Conservation (phyloP, 1,140 invertebrate species). For the Cydia splendana region DNA sequence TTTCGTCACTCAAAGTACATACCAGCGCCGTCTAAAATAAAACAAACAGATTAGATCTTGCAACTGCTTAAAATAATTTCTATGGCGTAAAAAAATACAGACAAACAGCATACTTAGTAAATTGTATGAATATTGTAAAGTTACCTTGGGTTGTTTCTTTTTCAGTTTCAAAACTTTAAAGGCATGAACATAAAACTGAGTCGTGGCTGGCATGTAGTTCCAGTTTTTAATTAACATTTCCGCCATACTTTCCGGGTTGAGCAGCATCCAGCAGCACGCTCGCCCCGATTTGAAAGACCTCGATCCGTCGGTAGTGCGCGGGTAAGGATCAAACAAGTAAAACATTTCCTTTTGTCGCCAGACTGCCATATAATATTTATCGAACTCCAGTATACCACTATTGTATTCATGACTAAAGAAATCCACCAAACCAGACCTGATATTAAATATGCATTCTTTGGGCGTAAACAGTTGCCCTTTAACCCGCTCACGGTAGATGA, state of each 20-base stretch:
- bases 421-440: slow-evolving; percentile 63
- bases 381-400: slow-evolving; percentile 77
- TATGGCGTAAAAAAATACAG: too few species aligned
- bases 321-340: slow-evolving; percentile 80
- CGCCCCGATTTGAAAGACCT: slow-evolving; percentile 65
- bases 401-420: slow-evolving; percentile 76
- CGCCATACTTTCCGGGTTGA: slow-evolving; percentile 73
- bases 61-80: too few species aligned
- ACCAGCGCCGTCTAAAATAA: slow-evolving; percentile 68
- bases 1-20: slow-evolving; percentile 71
- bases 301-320: slow-evolving; percentile 70
- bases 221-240: slow-evolving; percentile 73
- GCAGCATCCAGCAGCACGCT: slow-evolving; percentile 78
- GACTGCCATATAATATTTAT: slow-evolving; percentile 71
- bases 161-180: slow-evolving; percentile 77
- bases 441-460: slow-evolving; percentile 73
- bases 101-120: too few species aligned
- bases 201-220: slow-evolving; percentile 73
- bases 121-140: background rate
- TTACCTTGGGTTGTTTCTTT: slow-evolving; percentile 66
- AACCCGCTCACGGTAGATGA: slow-evolving; percentile 76
- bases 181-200: slow-evolving; percentile 78
- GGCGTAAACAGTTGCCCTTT: slow-evolving; percentile 76
- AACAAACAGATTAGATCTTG: background rate
- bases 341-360: slow-evolving; percentile 80